phyloP scores from a whole-genome alignment of 2,113 vertebrate species.

The Chloroceryle aenea region DNA sequence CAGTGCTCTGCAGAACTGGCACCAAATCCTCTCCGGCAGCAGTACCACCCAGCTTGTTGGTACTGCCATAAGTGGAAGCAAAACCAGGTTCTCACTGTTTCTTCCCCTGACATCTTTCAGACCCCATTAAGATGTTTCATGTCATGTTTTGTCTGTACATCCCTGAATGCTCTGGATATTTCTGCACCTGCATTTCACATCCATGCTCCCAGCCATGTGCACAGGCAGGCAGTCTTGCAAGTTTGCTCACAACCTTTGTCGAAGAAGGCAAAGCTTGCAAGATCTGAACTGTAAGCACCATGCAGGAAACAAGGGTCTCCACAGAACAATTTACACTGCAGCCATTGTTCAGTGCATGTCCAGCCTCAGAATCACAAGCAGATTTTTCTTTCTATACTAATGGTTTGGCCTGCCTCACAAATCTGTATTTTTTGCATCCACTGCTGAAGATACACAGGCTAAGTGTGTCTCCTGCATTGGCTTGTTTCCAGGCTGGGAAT shows the following conservation, averaged over 20 bases:
- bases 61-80: not conserved
- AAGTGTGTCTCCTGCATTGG: not conserved
- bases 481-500: not conserved
- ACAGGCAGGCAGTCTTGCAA: not conserved
- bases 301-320: not conserved
- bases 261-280: not conserved
- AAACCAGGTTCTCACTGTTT: not conserved
- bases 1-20: not conserved
- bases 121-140: not conserved
- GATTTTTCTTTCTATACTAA: not conserved
- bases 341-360: not conserved
- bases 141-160: not conserved
- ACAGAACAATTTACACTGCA: not conserved
- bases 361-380: not conserved
- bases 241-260: not conserved
- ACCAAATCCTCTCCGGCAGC: not conserved
- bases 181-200: not conserved
- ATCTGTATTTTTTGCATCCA: not conserved
- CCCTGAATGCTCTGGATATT: not conserved
- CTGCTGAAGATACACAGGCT: not conserved
- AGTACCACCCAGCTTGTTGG: not conserved
- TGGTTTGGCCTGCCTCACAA: not conserved
- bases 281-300: not conserved
- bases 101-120: not conserved
- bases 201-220: not conserved